These are phyloP conservation scores for Apodemia duryi DNA, from an alignment of 2,888 invertebrate genomes.

Conservation along the genomic window DNA sequence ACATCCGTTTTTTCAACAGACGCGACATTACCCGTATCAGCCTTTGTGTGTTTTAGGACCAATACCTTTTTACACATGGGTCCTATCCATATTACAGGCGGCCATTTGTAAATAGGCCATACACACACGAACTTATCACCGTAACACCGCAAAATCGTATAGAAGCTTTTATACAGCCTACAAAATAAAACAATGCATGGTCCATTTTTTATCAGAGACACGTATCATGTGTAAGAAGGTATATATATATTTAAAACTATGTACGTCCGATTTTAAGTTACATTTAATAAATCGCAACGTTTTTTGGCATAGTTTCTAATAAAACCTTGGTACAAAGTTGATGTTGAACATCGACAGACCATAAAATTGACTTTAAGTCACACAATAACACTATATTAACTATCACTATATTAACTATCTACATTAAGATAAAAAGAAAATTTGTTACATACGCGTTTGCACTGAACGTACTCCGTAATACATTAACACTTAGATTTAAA, in stretches of 20 bases:
- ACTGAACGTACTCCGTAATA: constrained; percentile 6
- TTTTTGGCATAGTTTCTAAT: constrained; percentile 66
- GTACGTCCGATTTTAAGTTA: constrained; percentile 27
- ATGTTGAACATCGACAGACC: constrained; percentile 51
- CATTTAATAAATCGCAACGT: constrained; percentile 21
- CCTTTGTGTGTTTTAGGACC: constrained; percentile 3
- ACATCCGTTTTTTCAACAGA: too few species aligned
- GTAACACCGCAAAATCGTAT: background rate
- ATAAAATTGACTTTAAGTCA: constrained; percentile 62
- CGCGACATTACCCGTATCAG: background rate
- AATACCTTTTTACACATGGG: background rate
- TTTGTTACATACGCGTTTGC: constrained; percentile 15
- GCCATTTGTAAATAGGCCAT: background rate
- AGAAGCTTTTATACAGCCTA: background rate
- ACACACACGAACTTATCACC: background rate
- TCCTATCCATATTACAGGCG: background rate
- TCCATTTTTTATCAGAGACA: background rate
- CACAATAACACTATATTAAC: constrained; percentile 44
- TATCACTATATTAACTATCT: constrained; percentile 55
- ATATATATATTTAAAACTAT: constrained; percentile 14
- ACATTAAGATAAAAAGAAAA: constrained; percentile 31
- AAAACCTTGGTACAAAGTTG: constrained; percentile 46
- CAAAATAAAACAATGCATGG: background rate
- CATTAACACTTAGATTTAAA: constrained; percentile 2
- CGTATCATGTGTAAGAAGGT: constrained; percentile 1